A percentile compares a stretch with the other conserved stretches of the same genome.
Conservation (phyloP, 2,888 invertebrate species). For the Scaptomyza polygonia region DNA sequence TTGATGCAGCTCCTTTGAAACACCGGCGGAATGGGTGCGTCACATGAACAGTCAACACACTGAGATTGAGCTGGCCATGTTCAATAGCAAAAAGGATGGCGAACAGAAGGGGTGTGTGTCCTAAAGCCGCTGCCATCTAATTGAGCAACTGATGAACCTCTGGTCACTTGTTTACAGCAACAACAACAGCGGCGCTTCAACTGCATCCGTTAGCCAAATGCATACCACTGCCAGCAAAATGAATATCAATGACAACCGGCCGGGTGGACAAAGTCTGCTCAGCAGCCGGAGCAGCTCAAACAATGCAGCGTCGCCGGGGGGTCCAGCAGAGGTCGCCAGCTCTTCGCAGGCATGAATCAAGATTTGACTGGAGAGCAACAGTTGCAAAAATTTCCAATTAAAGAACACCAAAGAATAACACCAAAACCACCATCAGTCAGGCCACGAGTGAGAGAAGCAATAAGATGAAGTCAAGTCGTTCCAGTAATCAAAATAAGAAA, state of each 20-base stretch:
- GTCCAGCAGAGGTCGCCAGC: conserved; percentile 30
- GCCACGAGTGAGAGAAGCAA: conserved; percentile 61
- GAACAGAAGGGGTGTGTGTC: conserved; percentile 87
- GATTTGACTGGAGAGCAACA: neutral
- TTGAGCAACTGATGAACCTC: conserved; percentile 58
- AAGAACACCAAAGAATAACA: conserved; percentile 31
- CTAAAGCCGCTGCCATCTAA: conserved; percentile 83
- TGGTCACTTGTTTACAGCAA: conserved; percentile 67
- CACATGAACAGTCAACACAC: conserved; percentile 94
- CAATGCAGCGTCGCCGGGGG: conserved; percentile 34
- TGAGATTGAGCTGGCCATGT: conserved; percentile 90
- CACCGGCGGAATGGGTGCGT: conserved; percentile 94
- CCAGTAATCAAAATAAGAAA: conserved; percentile 68
- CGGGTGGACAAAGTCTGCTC: conserved; percentile 24
- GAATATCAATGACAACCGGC: conserved; percentile 32
- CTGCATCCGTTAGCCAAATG: conserved; percentile 36
- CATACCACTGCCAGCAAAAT: conserved; percentile 33
- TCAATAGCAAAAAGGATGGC: conserved; percentile 82
- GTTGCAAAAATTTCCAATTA: neutral
- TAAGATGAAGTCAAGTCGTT: conserved; percentile 73
- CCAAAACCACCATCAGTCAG: conserved; percentile 49
- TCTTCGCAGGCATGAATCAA: conserved; percentile 47
- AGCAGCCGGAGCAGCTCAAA: conserved; percentile 35
- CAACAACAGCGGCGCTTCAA: conserved; percentile 17
- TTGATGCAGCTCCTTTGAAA: conserved; percentile 86